Conservation (phyloP, 2,888 invertebrate genomes). For the Drosophila koepferae region DNA sequence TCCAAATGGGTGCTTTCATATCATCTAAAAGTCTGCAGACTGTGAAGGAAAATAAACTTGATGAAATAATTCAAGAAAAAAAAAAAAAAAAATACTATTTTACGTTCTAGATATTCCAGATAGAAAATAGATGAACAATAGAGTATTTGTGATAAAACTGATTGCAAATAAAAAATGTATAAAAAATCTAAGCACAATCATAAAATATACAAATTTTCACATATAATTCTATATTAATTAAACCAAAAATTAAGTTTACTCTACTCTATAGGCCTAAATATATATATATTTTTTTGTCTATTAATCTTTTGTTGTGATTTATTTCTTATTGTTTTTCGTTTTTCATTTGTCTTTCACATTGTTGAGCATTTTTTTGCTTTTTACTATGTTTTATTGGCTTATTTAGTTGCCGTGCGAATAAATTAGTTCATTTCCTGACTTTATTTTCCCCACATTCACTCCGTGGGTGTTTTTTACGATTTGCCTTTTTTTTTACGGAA, state of each 20-base stretch:
- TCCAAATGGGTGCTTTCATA: no score
- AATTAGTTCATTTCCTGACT: constrained; percentile 52
- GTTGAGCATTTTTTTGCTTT: not conserved
- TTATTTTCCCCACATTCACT: constrained; percentile 37
- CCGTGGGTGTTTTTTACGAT: constrained; percentile 26
- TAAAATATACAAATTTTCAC: not conserved
- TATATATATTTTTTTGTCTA: not conserved
- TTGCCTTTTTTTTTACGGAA: constrained; percentile 2
- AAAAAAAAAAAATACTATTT: no score
- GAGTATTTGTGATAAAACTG: no score
- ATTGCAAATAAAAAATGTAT: no score
- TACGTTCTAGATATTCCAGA: no score
- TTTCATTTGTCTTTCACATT: constrained; percentile 9
- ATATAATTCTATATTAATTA: not conserved
- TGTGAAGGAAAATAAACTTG: no score
- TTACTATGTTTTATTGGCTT: not conserved
- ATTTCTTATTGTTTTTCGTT: not conserved
- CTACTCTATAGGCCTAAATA: not conserved
- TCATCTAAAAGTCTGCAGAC: no score
- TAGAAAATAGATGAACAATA: no score
- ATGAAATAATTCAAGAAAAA: no score
- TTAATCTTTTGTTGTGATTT: not conserved
- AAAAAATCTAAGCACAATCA: no score
- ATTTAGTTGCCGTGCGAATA: constrained; percentile 25
- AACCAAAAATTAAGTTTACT: not conserved